phyloP scores from a whole-genome alignment of 2,113 vertebrate species.

The Thalassoma bifasciatum region DNA sequence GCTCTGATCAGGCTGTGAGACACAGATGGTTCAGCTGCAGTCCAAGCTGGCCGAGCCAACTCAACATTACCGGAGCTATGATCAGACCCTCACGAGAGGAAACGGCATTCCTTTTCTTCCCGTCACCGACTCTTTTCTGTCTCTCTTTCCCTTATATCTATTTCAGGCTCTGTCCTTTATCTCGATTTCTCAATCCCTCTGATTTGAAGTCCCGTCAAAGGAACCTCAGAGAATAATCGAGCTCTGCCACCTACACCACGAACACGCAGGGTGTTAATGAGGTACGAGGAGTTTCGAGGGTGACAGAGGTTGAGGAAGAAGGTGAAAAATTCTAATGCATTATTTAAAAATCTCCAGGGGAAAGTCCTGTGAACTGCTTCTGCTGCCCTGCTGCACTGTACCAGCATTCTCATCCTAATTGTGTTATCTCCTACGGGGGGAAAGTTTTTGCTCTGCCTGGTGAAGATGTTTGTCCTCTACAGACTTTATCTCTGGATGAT shows the following conservation, averaged over 20 bases:
- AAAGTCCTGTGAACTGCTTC: constrained; percentile 19
- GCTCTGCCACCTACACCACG: constrained; percentile 1
- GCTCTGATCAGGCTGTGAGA: constrained; percentile 59
- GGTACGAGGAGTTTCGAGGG: constrained; percentile 27
- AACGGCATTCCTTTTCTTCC: neutral
- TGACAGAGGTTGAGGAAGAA: constrained; percentile 34
- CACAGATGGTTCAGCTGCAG: constrained; percentile 71
- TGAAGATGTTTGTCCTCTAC: neutral
- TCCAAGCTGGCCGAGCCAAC: constrained; percentile 64
- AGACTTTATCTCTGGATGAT: constrained; percentile 10
- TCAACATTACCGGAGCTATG: constrained; percentile 36
- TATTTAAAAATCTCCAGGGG: constrained; percentile 2
- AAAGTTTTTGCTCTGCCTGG: constrained; percentile 25
- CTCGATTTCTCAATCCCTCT: constrained; percentile 29
- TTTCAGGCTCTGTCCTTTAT: constrained; percentile 2
- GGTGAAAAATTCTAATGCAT: constrained; percentile 7
- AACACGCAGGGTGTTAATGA: constrained; percentile 24
- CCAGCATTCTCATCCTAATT: constrained; percentile 33
- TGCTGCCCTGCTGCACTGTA: constrained; percentile 35
- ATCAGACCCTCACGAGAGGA: constrained; percentile 31
- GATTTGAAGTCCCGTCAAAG: constrained; percentile 30
- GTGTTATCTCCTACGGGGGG: constrained; percentile 42
- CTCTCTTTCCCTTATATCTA: constrained; percentile 18
- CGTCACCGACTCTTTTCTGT: neutral
- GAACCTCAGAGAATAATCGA: constrained; percentile 20